Percentiles rank a stretch among this genome's conserved stretches.
Conservation (phyloP, 1,140 invertebrate species). For the Himalopsyche phryganea region DNA sequence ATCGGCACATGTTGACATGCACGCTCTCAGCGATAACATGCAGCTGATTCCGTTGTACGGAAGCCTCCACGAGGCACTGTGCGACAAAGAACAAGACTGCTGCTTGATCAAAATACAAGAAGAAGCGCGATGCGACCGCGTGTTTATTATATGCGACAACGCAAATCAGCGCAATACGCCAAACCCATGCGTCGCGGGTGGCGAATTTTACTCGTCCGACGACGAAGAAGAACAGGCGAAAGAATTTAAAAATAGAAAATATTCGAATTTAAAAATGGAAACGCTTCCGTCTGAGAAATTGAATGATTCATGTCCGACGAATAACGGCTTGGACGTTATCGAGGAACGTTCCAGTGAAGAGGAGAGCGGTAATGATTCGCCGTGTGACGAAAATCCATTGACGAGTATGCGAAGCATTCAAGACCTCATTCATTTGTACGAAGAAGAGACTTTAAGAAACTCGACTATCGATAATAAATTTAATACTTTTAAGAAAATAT, state of each 20-base stretch:
- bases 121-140: slow-evolving; percentile 11
- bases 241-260: not conserved
- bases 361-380: slow-evolving; percentile 3
- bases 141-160: slow-evolving; percentile 24
- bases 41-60: slow-evolving; percentile 45
- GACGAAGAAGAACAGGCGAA: slow-evolving; percentile 6
- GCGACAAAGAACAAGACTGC: slow-evolving; percentile 48
- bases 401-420: slow-evolving; percentile 9
- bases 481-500: not conserved
- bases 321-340: slow-evolving; percentile 11
- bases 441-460: slow-evolving; percentile 2
- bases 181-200: not conserved
- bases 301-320: slow-evolving; percentile 4
- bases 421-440: slow-evolving; percentile 29
- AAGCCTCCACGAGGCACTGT: slow-evolving; percentile 47
- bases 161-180: not conserved
- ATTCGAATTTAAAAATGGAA: slow-evolving; percentile 8
- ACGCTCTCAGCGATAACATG: slow-evolving; percentile 45
- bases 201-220: slow-evolving; percentile 6
- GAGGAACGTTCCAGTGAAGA: slow-evolving; percentile 28
- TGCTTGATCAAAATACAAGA: slow-evolving; percentile 46
- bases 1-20: slow-evolving; percentile 44
- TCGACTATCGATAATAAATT: slow-evolving; percentile 1
- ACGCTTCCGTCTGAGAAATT: slow-evolving; percentile 5
- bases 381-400: slow-evolving; percentile 3